Percentiles rank a stretch among this genome's conserved stretches.
Conservation (phyloP, 1,140 invertebrate species). For the Ladona fulva region DNA sequence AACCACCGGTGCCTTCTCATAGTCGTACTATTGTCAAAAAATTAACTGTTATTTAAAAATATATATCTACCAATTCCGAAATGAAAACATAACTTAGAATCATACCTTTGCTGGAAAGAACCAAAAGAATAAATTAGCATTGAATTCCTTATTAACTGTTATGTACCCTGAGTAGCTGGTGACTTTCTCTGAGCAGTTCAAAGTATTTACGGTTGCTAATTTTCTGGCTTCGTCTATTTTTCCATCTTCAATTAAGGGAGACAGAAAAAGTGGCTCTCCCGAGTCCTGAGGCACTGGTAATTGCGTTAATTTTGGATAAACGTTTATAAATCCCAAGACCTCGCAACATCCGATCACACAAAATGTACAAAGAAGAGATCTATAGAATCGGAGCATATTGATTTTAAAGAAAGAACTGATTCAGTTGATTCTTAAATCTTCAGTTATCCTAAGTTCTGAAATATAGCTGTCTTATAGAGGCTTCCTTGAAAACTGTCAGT, state of each 20-base stretch:
- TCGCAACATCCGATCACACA: background rate
- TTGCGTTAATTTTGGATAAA: background rate
- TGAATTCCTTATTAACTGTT: constrained; percentile 63
- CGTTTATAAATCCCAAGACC: background rate
- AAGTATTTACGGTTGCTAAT: constrained; percentile 25
- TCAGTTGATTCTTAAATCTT: too few relatives aligned
- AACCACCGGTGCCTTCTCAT: constrained; percentile 54
- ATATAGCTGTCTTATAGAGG: too few relatives aligned
- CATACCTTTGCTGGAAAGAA: constrained; percentile 62
- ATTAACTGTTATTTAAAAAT: background rate
- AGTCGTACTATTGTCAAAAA: constrained; percentile 21
- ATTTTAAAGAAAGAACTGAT: too few relatives aligned
- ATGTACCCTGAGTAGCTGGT: constrained; percentile 58
- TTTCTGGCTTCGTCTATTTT: constrained; percentile 36
- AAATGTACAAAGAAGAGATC: background rate
- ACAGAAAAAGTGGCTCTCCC: constrained; percentile 42
- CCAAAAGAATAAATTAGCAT: constrained; percentile 84
- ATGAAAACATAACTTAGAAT: background rate
- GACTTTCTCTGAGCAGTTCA: constrained; percentile 25
- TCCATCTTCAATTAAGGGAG: constrained; percentile 42
- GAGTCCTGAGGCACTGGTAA: constrained; percentile 29
- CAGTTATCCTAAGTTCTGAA: too few relatives aligned
- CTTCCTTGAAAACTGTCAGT: too few relatives aligned
- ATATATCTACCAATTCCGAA: too few relatives aligned
- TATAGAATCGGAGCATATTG: too few relatives aligned